Percentiles rank a stretch among this genome's conserved stretches.
Evolutionary conservation across 1,140 invertebrate species (phyloP).

Genomic region (Berghia stephanieae): DNA sequence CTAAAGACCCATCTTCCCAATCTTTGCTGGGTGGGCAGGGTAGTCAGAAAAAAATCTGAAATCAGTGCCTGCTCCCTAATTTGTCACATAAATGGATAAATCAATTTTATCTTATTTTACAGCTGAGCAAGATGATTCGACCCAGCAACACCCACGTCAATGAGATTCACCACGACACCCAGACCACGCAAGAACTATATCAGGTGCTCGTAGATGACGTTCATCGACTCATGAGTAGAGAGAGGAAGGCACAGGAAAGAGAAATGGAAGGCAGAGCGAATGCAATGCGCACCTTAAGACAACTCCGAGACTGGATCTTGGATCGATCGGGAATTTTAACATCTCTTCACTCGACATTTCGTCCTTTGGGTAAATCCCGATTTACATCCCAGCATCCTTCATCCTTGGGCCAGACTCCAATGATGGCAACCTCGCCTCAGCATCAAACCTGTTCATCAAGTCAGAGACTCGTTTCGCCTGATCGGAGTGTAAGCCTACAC

Average conservation of each 20-base stretch:
- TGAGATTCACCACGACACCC: background rate
- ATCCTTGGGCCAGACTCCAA: no score
- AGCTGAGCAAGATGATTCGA: background rate
- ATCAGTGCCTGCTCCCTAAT: no score
- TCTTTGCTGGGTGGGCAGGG: no score
- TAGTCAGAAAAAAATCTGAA: no score
- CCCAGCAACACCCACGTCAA: background rate
- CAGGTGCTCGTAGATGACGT: slow-evolving; percentile 28
- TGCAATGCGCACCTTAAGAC: slow-evolving; percentile 25
- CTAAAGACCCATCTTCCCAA: no score
- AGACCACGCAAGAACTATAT: slow-evolving; percentile 31
- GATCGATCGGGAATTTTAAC: slow-evolving; percentile 24
- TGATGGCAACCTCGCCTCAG: no score
- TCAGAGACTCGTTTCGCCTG: no score
- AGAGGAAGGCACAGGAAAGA: slow-evolving; percentile 16
- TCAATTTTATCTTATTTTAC: background rate
- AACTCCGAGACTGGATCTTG: slow-evolving; percentile 32
- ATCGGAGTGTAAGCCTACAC: background rate
- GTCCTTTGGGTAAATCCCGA: background rate
- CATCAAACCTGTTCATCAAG: no score
- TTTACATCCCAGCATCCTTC: no score
- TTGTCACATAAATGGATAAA: no score
- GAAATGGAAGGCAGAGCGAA: slow-evolving; percentile 23
- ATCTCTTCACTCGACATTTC: slow-evolving; percentile 15
- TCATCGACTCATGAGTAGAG: slow-evolving; percentile 21